Evolutionary conservation across 2,888 invertebrate genomes (phyloP), one percentile per base, ranked within the genome.

Genomic region (Ichneumoninae sp.): DNA sequence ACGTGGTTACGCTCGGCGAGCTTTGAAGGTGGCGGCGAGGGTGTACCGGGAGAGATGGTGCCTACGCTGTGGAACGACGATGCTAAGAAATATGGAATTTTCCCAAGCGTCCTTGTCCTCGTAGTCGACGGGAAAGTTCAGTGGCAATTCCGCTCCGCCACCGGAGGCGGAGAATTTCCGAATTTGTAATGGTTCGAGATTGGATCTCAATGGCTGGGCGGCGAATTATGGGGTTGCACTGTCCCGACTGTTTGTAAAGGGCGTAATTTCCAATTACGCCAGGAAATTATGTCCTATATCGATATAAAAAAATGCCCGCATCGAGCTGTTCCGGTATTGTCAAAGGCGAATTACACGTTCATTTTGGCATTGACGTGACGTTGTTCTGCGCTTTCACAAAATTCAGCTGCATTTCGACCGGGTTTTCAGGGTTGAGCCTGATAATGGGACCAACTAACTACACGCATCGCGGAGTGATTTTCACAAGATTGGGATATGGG

Each of bases 171-270:
- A 75, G 19, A 33, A 19, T 65, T 65, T 75, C 57, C 57, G 36
- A 82, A 82, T 71, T 82, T 69, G 26, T 65, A 82, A 76, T 76
- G 65, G 76, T 30, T 81, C 16, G 33, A 76, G 82, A 82, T 82
- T 66, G 70, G 44, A 77, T 82, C 82, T 82, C 76, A 57, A 77
- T 82, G 76, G 71, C 19, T 44, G 30, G 19, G 62, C 57, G 50
- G 30, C 68, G 60, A 62, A n/a, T 44, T 54, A 68, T 8, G 57
- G 44, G 33, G 44, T 54, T 36, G 54, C 54, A 72, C n/a, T 26
- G 47, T 68, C 44, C 47, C 60, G 47, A 10, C 10, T 80, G 13
- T 8, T 75, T 68, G 66, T 44, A 57, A 68, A 22, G 33, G 16
- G 16, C 68, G 66, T 57, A 13, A 57, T 60, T 72, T 0, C 52